Evolutionary conservation across 2,888 invertebrate species (phyloP), one percentile per base, ranked within the genome.

Genomic region (Scelioninae gen. 1): DNA sequence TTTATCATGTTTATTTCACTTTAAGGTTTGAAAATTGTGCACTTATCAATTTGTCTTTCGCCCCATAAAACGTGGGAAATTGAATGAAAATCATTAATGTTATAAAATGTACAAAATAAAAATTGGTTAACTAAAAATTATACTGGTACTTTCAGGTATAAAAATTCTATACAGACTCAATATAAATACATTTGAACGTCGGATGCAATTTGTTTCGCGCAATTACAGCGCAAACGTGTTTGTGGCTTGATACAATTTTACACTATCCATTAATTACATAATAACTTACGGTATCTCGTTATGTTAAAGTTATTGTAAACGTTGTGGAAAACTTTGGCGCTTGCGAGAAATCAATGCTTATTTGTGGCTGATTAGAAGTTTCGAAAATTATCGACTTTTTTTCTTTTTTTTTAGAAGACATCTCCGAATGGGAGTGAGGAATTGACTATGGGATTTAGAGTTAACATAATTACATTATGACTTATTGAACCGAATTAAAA

Each of bases 141-240:
- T 51, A 55, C 63, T 63, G 45, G 34, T 60, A 66, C 66, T 76
- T 68, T 68, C 60, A 62, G 62, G 76, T 77, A 68, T 77, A 77
- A 77, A 76, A 77, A 62, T 68, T 68, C 68, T 77, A 53, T 58
- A 60, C 66, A 76, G 66, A 66, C 66, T 65, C 49, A 66, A 76
- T 66, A 60, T 60, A 77, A 68, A 66, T 60, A 77, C 66, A 68
- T 68, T 68, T 62, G 62, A 68, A 68, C 62, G 16, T 68, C 45
- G 58, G 68, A 60, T 68, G 51, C 49, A 45, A 58, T 58, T 49
- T n/a, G 40, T 29, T 40, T 15, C 1, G 32, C 56, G 16, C 16
- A 6, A 40, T 68, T 45, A 55, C 11, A n/a, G 15, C 45, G 40
- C 31, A 32, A 55, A 43, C 15, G n/a, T 32, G 45, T 68, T 68